Evolutionary conservation across 1,140 invertebrate species (phyloP), one percentile per base, ranked within the genome.

Genomic region (Panagrolaimus sp.): DNA sequence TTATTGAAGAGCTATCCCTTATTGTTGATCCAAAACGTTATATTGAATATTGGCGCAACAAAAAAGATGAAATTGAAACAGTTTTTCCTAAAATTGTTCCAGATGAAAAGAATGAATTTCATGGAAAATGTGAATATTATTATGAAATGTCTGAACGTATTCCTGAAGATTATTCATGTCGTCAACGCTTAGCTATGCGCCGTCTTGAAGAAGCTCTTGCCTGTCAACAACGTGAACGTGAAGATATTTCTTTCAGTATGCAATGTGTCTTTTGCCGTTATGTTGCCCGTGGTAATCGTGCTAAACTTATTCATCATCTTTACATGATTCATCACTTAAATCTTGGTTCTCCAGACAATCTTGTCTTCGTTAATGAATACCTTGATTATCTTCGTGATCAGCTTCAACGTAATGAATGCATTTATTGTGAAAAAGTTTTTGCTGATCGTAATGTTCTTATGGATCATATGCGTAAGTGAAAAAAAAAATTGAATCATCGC

Each of bases 391-490:
- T 82, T 25, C 72, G 75, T 42, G 78, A 76, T 42, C 82, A 74
- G 61, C 27, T 79, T 27, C 27, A 76, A n/a, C 70, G 31, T 38
- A 82, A 82, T 65, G 81, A 83, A 57, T 82, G 80, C 69, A 82
- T 82, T 63, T 82, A 82, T 62, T 82, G 80, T 47, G 80, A 82
- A 65, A 83, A 83, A 63, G 79, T 63, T 4, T 82, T 80, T 68
- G 63, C 75, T 38, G 80, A 82, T 66, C 75, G 79, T 8, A 80
- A 67, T 53, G 69, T 70, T 43, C 67, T 83, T 13, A 83, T 82
- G 79, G 80, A 82, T 43, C 80, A 82, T 61, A 82, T 82, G 80
- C 70, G 80, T 11, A n/a, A n/a, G n/a, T n/a, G n/a, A n/a, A n/a
- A n/a, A n/a, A n/a, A n/a, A n/a, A n/a, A n/a, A n/a, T n/a, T n/a